Evolutionary conservation across 2,888 invertebrate species (phyloP), one percentile per base, ranked within the genome.

Genomic region (Nysson spinosus): DNA sequence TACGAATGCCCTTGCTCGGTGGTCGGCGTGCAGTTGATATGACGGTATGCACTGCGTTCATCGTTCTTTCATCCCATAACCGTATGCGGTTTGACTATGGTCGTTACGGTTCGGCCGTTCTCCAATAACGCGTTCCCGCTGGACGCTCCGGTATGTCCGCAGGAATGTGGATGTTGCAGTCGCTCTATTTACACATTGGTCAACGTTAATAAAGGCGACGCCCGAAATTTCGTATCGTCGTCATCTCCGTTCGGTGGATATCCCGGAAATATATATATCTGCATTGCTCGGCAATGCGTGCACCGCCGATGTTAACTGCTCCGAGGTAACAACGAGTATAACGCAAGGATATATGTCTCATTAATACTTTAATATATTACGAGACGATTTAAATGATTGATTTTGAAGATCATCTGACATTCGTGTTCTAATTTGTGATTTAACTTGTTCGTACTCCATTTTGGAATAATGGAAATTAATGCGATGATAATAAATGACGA

Each of bases 101-200:
- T 65, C 83, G 85, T 85, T 82, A 83, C 80, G 83, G 81, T 81
- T 81, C 79, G 76, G 73, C 62, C 79, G 80, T 78, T 80, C 78
- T 82, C 82, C 85, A 82, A 85, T 84, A 83, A 83, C 80, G 80
- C 82, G 80, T 75, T 60, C 58, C 62, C 61, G 70, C 63, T 64
- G 67, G 69, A 71, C 68, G 68, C 68, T 64, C 67, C n/a, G 58
- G 60, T 60, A 69, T 69, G 72, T 62, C 75, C 75, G 61, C 81
- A 79, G 78, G 80, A 81, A 82, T 82, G 77, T 68, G 54, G 52
- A 56, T 56, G 57, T 24, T 35, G 43, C 64, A 47, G 49, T 69
- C 62, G 68, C 73, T 70, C 74, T 75, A 78, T 79, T 80, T 79
- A 78, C 63, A 57, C 65, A 46, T 60, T 42, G 62, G 51, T 58